Base-by-base conservation (phyloP, 2,888 invertebrate species). In the Oscheius myriophilus region DNA sequence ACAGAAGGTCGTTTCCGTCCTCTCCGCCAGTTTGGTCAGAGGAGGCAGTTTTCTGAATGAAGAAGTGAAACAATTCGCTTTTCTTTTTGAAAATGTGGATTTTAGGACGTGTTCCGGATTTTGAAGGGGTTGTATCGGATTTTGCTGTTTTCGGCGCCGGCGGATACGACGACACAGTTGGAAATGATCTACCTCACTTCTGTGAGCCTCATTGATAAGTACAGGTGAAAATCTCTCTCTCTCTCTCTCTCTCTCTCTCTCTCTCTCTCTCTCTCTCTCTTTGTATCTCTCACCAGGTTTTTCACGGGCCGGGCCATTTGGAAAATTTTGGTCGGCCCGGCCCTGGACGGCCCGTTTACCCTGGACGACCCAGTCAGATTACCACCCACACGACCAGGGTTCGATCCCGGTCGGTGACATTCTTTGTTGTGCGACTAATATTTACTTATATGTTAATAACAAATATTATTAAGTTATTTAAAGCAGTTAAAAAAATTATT, bases 81-180 rank as follows among this genome's bases (percentile, higher is more conserved):
- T 39, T 41, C 1, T 3, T 25, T 41, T 51, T n/a, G 3, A 3
- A 2, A 26, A 51, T 9, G 14, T 21, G 26, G 3, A 12, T 58
- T 82, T 52, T 23, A 83, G 75, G 76, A 80, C n/a, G 63, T 81
- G 45, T 83, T 78, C 52, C 21, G 53, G 4, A 68, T 82, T 16
- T 67, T 84, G 25, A 82, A 81, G 59, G 69, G 72, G 55, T 74
- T 84, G 26, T 84, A 82, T 51, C 77, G 84, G n/a, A 72, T 81
- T 49, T 62, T 84, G 4, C 67, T 84, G 3, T 84, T 84, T 58
- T 69, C 76, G 0, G 68, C 80, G 18, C 79, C 80, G 2, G 58
- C 76, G 2, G 82, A 83, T 41, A 65, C 75, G 0, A 58, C 71
- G 7, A 52, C 59, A 3, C 73, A 81, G 42, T 62, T 81, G 6